These are phyloP conservation scores for Medauroidea extradentata DNA, from an alignment of 1,140 invertebrate genomes.

Conservation along the genomic window DNA sequence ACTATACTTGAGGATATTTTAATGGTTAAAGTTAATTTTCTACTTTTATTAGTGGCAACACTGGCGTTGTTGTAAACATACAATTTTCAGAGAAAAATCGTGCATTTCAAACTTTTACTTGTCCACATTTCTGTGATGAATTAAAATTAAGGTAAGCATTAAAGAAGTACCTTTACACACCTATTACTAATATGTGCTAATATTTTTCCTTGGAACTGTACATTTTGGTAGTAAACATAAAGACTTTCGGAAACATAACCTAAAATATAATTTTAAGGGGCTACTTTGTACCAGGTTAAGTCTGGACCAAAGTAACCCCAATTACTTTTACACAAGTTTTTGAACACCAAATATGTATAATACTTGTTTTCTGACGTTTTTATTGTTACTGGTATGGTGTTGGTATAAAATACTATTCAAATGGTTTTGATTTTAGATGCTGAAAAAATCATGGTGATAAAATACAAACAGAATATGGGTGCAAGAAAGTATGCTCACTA, in stretches of 20 bases:
- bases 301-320: not conserved
- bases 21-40: conserved; percentile 9
- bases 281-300: conserved; percentile 8
- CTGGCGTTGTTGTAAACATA: conserved; percentile 5
- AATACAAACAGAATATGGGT: conserved; percentile 11
- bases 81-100: not conserved
- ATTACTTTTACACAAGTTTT: not conserved
- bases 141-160: conserved; percentile 10
- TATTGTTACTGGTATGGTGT: too few relatives aligned
- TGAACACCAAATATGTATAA: not conserved
- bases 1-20: conserved; percentile 9
- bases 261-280: conserved; percentile 1
- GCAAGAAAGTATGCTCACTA: conserved; percentile 14
- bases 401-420: conserved; percentile 11
- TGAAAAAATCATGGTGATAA: conserved; percentile 12
- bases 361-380: not conserved
- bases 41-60: conserved; percentile 10
- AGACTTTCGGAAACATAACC: conserved; percentile 3
- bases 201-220: conserved; percentile 5
- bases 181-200: conserved; percentile 9
- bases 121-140: not conserved
- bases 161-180: conserved; percentile 3
- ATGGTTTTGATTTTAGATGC: conserved; percentile 10
- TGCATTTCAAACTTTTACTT: conserved; percentile 2
- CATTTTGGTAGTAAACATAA: conserved; percentile 4